These are phyloP conservation scores for Callopanchax toddi DNA, from an alignment of 2,113 vertebrate genomes.

Conservation along the genomic window DNA sequence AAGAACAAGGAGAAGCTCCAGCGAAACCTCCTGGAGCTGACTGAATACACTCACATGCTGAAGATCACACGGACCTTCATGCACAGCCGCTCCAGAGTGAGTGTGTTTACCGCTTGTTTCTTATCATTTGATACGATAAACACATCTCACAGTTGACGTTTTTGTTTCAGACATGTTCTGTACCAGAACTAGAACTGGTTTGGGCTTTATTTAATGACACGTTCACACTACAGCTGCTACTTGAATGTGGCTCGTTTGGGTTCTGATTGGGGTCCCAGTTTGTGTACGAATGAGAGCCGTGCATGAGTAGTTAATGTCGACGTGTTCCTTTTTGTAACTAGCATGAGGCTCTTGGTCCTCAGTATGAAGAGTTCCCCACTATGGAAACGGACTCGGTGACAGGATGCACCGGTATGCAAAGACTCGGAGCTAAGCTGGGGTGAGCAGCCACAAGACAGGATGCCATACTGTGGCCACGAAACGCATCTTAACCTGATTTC, in stretches of 20 bases:
- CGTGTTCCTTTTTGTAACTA: slow-evolving; percentile 66
- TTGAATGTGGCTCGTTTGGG: too few relatives aligned
- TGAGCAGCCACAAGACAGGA: slow-evolving; percentile 68
- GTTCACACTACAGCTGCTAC: too few relatives aligned
- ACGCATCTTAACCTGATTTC: background rate
- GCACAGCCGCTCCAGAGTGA: slow-evolving; percentile 87
- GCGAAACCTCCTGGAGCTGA: slow-evolving; percentile 92
- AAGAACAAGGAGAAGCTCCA: slow-evolving; percentile 95
- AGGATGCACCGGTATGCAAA: slow-evolving; percentile 91
- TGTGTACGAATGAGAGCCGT: too few relatives aligned
- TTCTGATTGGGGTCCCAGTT: too few relatives aligned
- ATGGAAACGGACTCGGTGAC: slow-evolving; percentile 87
- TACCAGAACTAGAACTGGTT: too few relatives aligned
- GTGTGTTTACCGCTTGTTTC: slow-evolving; percentile 19
- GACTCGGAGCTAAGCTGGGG: slow-evolving; percentile 94
- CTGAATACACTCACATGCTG: slow-evolving; percentile 92
- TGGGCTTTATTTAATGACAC: too few relatives aligned
- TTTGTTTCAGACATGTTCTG: background rate
- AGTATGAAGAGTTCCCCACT: slow-evolving; percentile 91
- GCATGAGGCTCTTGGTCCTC: slow-evolving; percentile 85
- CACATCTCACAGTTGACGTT: background rate
- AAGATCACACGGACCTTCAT: slow-evolving; percentile 87
- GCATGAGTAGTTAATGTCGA: slow-evolving; percentile 15
- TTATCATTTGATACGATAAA: background rate
- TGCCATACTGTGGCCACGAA: background rate